Conservation (phyloP, 2,797 vertebrate species). For the Acipenser transmontanus region DNA sequence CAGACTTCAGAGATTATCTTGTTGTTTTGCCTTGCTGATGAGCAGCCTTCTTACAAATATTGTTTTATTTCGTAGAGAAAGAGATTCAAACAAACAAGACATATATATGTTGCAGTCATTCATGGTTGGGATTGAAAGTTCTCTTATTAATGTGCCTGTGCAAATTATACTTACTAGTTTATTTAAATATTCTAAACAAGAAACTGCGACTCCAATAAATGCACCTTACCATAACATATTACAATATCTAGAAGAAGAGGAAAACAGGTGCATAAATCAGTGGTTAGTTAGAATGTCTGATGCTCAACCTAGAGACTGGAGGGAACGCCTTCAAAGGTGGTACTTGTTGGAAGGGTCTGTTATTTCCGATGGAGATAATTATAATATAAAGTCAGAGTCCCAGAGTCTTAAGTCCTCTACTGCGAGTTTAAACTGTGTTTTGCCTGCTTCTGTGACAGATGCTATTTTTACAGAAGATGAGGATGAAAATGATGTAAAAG, state of each 20-base stretch:
- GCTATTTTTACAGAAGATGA: neutral
- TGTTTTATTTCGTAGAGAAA: constrained; percentile 44
- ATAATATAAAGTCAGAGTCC: neutral
- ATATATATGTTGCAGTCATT: constrained; percentile 22
- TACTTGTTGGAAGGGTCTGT: constrained; percentile 11
- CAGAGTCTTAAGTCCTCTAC: neutral
- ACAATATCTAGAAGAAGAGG: neutral
- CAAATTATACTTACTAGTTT: constrained; percentile 37
- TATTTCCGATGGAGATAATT: neutral
- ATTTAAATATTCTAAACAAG: constrained; percentile 41
- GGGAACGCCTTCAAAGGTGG: constrained; percentile 22
- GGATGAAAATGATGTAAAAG: neutral
- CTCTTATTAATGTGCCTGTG: constrained; percentile 41
- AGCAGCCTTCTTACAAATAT: constrained; percentile 44
- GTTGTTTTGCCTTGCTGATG: constrained; percentile 41
- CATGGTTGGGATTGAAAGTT: constrained; percentile 45
- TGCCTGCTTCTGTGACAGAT: neutral
- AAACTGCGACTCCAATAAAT: constrained; percentile 6
- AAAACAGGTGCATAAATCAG: neutral
- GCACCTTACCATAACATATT: neutral
- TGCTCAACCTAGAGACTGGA: constrained; percentile 7
- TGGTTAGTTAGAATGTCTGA: neutral
- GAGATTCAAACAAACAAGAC: neutral
- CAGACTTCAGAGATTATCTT: constrained; percentile 50
- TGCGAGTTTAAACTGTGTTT: neutral